A percentile compares a stretch with the other conserved stretches of the same genome.
These are phyloP conservation scores for Calosoma granatense DNA, from an alignment of 1,140 invertebrate genomes.

Conservation along the genomic window DNA sequence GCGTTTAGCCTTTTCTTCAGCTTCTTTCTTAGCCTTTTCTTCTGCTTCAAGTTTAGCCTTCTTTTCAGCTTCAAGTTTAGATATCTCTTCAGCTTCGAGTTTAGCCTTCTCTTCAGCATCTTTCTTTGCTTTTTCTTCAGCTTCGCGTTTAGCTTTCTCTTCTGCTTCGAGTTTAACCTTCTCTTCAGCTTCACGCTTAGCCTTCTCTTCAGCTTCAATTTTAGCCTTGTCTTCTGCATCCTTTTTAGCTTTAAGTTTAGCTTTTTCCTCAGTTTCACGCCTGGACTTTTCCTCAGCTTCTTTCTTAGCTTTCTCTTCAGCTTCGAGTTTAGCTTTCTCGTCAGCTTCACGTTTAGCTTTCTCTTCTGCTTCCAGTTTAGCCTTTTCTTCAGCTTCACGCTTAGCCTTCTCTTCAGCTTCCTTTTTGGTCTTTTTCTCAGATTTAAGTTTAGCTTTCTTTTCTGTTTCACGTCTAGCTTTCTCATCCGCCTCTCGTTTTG, in stretches of 20 bases:
- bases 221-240: constrained; percentile 23
- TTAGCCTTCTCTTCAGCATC: no score
- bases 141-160: constrained; percentile 18
- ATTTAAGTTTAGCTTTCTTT: constrained; percentile 24
- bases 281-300: constrained; percentile 20
- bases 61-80: constrained; percentile 21
- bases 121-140: no score
- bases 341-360: constrained; percentile 13
- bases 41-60: no score
- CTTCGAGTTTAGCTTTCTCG: constrained; percentile 14
- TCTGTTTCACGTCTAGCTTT: constrained; percentile 22
- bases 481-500: no score
- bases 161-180: constrained; percentile 17
- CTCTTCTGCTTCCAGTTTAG: constrained; percentile 27
- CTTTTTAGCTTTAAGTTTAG: constrained; percentile 17
- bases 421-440: constrained; percentile 22
- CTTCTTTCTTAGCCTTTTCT: no score
- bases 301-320: no score
- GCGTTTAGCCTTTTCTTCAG: no score
- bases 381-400: constrained; percentile 29
- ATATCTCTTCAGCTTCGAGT: constrained; percentile 21
- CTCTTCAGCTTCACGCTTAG: constrained; percentile 21
- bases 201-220: constrained; percentile 20
- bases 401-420: constrained; percentile 21
- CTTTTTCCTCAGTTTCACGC: constrained; percentile 21